Base-by-base conservation (phyloP, 2,113 vertebrate genomes). In the Hiodon alosoides region DNA sequence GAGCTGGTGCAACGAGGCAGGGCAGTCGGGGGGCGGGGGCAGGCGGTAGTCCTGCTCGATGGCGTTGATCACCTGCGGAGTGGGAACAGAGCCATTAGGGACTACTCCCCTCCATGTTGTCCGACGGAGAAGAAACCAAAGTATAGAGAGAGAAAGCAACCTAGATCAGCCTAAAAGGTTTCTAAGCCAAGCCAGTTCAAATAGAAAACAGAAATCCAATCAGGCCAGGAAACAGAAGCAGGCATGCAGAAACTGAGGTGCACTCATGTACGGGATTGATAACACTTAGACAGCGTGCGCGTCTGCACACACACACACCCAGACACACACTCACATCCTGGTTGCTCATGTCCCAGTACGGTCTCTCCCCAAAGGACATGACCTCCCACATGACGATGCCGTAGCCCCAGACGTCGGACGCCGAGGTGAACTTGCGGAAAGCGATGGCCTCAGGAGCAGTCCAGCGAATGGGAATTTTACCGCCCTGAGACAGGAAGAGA, bases 1-100 rank as follows among this genome's bases (percentile, higher is more conserved):
- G 76, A 98, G 91, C 77, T 93, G 88, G 78, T 98, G 96, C 57
- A 98, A 89, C 0, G 95, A 92, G 1, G 94, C 87, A 78, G 96
- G 96, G 81, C 96, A 98, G 80, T 97, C 95, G 7, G 96, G 96
- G 0, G 96, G 96, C 2, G 95, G 95, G 3, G 96, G 95, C 72
- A 98, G 86, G 54, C 96, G 93, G 83, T 97, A 98, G 81, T 98
- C 96, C 81, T 98, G 96, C 83, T 98, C 96, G 16, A 98, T 95
- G 0, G 96, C 96, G 0, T 98, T 98, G n/a, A 98, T 98, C 81
- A 98, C 96, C 96, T 98, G 85, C 72, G 1, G 58, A 50, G 4
- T n/a, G 53, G 46, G 14, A 8, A 59, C 4, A 8, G 7, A 5
- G 31, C 7, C 54, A 77, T 10, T 31, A 50, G 59, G 0, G 0